Conservation (phyloP, 2,888 invertebrate genomes). For the Drosophila parthenogenetica region DNA sequence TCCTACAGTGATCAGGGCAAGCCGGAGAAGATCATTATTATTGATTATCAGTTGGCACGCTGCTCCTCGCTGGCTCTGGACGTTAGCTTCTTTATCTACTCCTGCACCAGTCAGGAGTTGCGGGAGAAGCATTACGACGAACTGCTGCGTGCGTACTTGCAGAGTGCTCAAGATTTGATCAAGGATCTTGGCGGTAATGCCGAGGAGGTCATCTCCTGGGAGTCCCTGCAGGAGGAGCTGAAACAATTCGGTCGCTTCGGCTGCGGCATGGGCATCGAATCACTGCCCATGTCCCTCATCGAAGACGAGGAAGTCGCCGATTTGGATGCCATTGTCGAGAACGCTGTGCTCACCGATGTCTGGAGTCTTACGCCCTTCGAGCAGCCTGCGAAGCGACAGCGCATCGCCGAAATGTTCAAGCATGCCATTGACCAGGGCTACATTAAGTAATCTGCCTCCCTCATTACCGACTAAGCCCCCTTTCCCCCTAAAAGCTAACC, state of each 20-base stretch:
- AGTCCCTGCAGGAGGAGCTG: conserved; percentile 84
- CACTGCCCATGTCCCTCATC: conserved; percentile 86
- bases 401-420: conserved; percentile 88
- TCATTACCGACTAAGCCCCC: not conserved
- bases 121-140: conserved; percentile 87
- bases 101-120: conserved; percentile 88
- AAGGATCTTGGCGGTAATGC: conserved; percentile 88
- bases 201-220: conserved; percentile 85
- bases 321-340: conserved; percentile 84
- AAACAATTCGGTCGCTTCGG: conserved; percentile 86
- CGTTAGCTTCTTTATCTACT: conserved; percentile 86
- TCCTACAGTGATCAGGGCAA: conserved; percentile 80
- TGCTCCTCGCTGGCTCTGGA: conserved; percentile 80
- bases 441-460: conserved; percentile 64
- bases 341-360: conserved; percentile 86
- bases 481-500: not conserved
- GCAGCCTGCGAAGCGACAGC: conserved; percentile 86
- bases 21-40: conserved; percentile 85
- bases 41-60: conserved; percentile 89
- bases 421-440: conserved; percentile 88
- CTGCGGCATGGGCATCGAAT: conserved; percentile 86
- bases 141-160: conserved; percentile 86
- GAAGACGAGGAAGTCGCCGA: conserved; percentile 86
- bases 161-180: conserved; percentile 86
- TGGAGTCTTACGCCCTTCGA: conserved; percentile 88